Evolutionary conservation across 2,797 vertebrate species (phyloP).

Genomic region (Limnodromus scolopaceus): DNA sequence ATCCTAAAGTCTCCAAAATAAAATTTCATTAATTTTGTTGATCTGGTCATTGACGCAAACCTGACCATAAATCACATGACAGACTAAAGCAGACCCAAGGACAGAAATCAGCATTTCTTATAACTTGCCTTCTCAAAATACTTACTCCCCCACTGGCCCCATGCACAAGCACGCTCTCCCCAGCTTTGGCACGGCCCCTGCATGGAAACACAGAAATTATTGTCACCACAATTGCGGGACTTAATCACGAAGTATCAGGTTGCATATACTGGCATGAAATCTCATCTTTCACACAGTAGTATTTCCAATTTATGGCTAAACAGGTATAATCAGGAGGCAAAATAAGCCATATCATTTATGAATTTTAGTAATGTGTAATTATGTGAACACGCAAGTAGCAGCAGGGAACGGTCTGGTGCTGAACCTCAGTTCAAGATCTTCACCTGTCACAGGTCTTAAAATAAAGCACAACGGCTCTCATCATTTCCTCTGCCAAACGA

Average conservation of each 20-base stretch:
- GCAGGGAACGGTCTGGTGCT: neutral
- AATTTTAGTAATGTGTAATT: neutral
- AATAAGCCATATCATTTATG: neutral
- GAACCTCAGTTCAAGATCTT: neutral
- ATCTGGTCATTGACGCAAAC: neutral
- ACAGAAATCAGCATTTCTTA: neutral
- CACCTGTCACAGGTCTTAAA: neutral
- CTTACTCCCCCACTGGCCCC: conserved; percentile 94
- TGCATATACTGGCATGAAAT: neutral
- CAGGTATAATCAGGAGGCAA: neutral
- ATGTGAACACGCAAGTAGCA: neutral
- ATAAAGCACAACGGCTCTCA: neutral
- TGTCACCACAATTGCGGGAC: neutral
- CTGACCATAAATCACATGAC: neutral
- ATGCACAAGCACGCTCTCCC: conserved; percentile 89
- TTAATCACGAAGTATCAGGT: fast-evolving
- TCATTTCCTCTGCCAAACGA: neutral
- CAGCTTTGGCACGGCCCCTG: conserved; percentile 85
- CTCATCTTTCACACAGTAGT: neutral
- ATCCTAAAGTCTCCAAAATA: neutral
- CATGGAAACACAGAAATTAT: neutral
- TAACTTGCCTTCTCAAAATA: neutral
- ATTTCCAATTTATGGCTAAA: neutral
- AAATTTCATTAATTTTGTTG: neutral
- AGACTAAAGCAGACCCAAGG: neutral